A percentile compares a stretch with the other conserved stretches of the same genome.
Conservation (phyloP, 2,888 invertebrate genomes). For the Pterobdella sp. region DNA sequence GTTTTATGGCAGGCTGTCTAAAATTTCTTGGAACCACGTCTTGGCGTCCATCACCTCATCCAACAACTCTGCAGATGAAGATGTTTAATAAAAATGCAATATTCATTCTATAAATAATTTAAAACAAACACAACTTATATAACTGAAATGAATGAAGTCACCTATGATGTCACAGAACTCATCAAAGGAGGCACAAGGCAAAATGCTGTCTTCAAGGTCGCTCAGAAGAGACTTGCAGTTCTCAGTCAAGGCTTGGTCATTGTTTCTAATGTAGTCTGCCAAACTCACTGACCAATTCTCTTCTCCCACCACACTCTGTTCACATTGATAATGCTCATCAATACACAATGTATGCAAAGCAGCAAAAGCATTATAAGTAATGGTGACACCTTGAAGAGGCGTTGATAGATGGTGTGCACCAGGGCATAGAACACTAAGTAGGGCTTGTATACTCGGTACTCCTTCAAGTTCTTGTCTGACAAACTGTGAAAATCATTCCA, state of each 20-base stretch:
- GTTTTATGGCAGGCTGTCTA: too few relatives aligned
- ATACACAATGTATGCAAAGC: not conserved
- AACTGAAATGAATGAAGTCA: conserved; percentile 43
- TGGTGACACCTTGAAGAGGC: conserved; percentile 70
- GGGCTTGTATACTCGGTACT: conserved; percentile 74
- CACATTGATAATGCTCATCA: not conserved
- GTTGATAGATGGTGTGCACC: conserved; percentile 72
- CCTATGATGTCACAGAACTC: conserved; percentile 90
- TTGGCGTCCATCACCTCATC: too few relatives aligned
- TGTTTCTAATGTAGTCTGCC: conserved; percentile 85
- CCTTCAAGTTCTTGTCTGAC: conserved; percentile 48
- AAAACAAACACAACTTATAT: not conserved
- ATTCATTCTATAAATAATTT: not conserved
- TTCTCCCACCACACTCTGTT: conserved; percentile 12
- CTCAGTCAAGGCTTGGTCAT: conserved; percentile 81
- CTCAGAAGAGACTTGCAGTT: conserved; percentile 74
- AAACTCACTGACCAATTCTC: conserved; percentile 73
- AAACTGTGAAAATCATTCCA: conserved; percentile 39
- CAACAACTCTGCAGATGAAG: too few relatives aligned
- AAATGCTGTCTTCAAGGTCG: conserved; percentile 75
- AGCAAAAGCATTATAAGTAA: not conserved
- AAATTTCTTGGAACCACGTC: too few relatives aligned
- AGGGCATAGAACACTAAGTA: conserved; percentile 76
- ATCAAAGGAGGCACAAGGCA: conserved; percentile 78
- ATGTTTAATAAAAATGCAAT: too few relatives aligned